Evolutionary conservation across 64 coral and sea anemone species (phyloP).

Genomic region (Montipora capricornis): DNA sequence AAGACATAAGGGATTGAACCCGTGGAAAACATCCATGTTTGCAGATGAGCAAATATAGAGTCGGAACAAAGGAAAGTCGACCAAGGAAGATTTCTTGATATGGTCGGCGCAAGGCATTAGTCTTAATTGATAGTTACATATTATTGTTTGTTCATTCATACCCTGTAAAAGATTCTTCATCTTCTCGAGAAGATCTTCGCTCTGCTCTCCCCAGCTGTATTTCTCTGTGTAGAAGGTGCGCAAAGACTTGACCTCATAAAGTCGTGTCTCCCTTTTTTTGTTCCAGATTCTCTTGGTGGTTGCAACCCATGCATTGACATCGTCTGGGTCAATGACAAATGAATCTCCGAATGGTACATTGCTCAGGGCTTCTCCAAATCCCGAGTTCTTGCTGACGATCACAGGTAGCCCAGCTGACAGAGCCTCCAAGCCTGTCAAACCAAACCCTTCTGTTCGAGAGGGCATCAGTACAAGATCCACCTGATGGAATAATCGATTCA

Average conservation of each 20-base stretch:
- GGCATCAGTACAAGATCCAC: slow-evolving; percentile 7
- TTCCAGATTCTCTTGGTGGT: background rate
- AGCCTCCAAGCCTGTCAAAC: background rate
- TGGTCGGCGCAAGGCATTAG: too few species aligned
- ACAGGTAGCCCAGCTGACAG: slow-evolving; percentile 29
- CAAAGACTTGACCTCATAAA: background rate
- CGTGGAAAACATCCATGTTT: too few species aligned
- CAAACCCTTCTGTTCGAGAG: background rate
- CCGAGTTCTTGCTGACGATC: background rate
- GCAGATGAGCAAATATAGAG: too few species aligned
- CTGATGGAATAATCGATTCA: background rate
- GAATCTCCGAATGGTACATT: background rate
- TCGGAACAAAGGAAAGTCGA: too few species aligned
- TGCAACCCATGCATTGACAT: background rate
- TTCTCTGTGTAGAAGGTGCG: background rate
- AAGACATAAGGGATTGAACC: too few species aligned
- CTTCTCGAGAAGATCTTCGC: background rate
- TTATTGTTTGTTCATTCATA: background rate
- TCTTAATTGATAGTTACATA: too few species aligned
- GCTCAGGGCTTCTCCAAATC: background rate
- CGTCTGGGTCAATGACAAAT: background rate
- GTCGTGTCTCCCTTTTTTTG: background rate
- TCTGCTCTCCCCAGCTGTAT: background rate
- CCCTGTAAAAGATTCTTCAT: background rate
- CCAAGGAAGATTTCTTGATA: too few species aligned